Evolutionary conservation across 2,888 invertebrate species (phyloP), one percentile per base, ranked within the genome.

Genomic region (Mactromeris polynyma): DNA sequence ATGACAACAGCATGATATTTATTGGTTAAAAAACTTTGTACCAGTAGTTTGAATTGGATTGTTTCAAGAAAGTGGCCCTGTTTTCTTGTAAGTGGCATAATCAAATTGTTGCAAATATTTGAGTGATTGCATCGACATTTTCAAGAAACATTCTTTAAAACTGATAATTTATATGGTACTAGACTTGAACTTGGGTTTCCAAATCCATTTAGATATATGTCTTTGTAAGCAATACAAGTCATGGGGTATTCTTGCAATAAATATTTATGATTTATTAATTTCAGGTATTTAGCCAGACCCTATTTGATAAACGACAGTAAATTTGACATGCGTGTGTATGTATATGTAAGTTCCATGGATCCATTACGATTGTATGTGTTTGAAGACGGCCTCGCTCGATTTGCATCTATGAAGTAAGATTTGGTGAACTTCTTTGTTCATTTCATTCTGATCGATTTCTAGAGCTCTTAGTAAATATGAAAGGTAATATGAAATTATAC

Each of bases 311-410:
- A 97, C 88, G 99, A 98, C 0, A 98, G 98, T 97, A 99, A 99
- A 96, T 99, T 99, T 97, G 99, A 99, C 97, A 97, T 99, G 89
- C 98, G 99, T 31, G 97, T 99, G 26, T 99, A 99, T 97, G 99
- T 99, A 85, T 98, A 98, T 93, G 98, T 99, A n/a, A 98, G 99
- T 0, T 98, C 98, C 81, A 98, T 99, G 95, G 99, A 99, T 97
- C 99, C 99, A 0, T 97, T 99, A 0, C 97, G 99, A 80, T 98
- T 99, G 92, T 99, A 99, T 96, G 97, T 99, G 88, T 99, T 99
- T 96, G 98, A 99, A 95, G 99, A 99, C 96, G 99, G 99, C 0
- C 97, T 97, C 1, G 96, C 96, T 40, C 94, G 97, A 90, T 97
- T 97, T 94, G 97, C 97, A n/a, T 96, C 97, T 0, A 94, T 94